Evolutionary conservation across 2,888 invertebrate species (phyloP), one percentile per base, ranked within the genome.

Genomic region (Frankliniella fusca): DNA sequence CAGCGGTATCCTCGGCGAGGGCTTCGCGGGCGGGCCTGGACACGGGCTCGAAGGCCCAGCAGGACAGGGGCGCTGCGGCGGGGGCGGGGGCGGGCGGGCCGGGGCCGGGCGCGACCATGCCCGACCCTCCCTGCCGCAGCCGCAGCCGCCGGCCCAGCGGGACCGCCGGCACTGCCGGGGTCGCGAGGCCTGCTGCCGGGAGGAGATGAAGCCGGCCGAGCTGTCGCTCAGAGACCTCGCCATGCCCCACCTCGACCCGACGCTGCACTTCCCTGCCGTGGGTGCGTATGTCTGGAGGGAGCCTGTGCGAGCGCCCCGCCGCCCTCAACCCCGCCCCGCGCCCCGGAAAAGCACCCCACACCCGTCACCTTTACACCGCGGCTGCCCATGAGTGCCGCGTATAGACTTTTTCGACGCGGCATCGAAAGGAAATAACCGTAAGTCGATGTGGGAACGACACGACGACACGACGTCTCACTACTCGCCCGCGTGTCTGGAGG

Each of bases 1-100:
- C 20, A 20, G 80, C 49, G 82, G 79, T 23, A 28, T 9, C 38
- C 80, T 38, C 80, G 48, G n/a, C 28, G 82, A 82, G 82, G 80
- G 15, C 27, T 80, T 27, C 48, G 80, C 48, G 49, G 82, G 49
- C 80, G 50, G 80, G 38, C 38, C 20, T 12, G 49, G 82, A 48
- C 11, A 49, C 48, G 80, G 48, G 50, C 38, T 38, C 5, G 38
- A 38, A 38, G 38, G 38, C 38, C 38, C 38, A 38, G 80, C 12
- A 80, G 54, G 80, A 11, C 27, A 27, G 82, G 49, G 82, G 49
- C 28, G 80, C 80, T 38, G 79, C 5, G 48, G 80, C 38, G 38
- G 50, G 79, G 49, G 48, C 38, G 54, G 54, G 8, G 80, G 49
- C 28, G 82, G 48, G 49, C 48, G 49, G 81, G 50, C 11, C 27